Evolutionary conservation across 2,888 invertebrate genomes (phyloP).

Genomic region (Aporophyla nigra): DNA sequence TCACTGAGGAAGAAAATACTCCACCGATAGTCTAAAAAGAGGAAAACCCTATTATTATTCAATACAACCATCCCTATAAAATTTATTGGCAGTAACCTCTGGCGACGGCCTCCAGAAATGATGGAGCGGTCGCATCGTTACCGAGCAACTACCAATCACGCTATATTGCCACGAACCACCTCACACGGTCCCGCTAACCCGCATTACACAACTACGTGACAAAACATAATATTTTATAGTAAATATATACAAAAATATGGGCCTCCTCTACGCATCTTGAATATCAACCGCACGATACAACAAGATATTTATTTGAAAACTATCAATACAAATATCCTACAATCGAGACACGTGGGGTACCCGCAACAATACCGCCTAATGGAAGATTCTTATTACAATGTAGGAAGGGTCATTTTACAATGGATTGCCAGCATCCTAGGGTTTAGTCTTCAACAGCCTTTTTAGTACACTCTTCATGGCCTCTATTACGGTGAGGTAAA

Average conservation of each 20-base stretch:
- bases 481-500: constrained; percentile 23
- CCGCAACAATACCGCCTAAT: constrained; percentile 52
- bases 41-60: constrained; percentile 5
- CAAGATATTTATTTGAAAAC: constrained; percentile 68
- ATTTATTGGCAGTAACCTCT: constrained; percentile 3
- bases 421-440: constrained; percentile 17
- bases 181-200: constrained; percentile 23
- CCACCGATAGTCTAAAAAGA: neutral
- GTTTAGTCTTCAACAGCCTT: constrained; percentile 35
- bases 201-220: constrained; percentile 54
- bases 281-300: constrained; percentile 64
- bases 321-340: constrained; percentile 68
- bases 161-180: constrained; percentile 16
- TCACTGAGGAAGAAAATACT: neutral
- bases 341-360: constrained; percentile 59
- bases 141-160: constrained; percentile 19
- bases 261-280: constrained; percentile 63
- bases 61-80: constrained; percentile 24
- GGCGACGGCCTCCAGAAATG: constrained; percentile 9
- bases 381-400: constrained; percentile 46
- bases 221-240: constrained; percentile 47
- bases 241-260: constrained; percentile 51
- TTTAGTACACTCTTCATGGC: neutral
- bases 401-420: constrained; percentile 48
- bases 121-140: constrained; percentile 23